Conservation (phyloP, 2,888 invertebrate genomes). For the Loripinus fragilis region DNA sequence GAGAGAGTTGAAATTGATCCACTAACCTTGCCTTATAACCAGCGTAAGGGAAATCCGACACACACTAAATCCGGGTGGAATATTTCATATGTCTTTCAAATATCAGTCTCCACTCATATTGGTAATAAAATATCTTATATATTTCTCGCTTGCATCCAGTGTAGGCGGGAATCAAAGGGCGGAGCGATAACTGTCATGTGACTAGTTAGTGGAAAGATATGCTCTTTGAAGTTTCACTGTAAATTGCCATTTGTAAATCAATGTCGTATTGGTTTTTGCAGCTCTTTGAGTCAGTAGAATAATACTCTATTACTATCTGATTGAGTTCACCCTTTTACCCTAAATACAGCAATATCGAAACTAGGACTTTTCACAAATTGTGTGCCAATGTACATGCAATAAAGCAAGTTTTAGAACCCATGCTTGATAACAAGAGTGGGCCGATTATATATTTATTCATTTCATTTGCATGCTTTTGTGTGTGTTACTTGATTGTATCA, state of each 20-base stretch:
- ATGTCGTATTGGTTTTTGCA: conserved; percentile 4
- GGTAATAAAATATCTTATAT: conserved; percentile 13
- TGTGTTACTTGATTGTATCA: no score
- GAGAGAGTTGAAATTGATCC: neutral
- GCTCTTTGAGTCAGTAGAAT: neutral
- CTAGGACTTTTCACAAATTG: no score
- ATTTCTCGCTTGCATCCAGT: neutral
- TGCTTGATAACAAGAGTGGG: no score
- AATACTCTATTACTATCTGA: no score
- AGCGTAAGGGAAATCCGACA: neutral
- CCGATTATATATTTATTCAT: no score
- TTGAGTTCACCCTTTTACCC: no score
- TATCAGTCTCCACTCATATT: conserved; percentile 10
- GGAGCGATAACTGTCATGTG: neutral
- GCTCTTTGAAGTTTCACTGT: neutral
- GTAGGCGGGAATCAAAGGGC: conserved; percentile 9
- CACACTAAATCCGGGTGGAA: neutral
- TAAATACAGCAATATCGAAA: no score
- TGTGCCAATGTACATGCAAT: no score
- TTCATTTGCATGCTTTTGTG: no score
- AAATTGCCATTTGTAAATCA: neutral
- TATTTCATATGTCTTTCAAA: neutral
- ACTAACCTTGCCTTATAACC: no score
- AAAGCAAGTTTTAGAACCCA: no score
- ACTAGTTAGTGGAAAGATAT: neutral